Evolutionary conservation across 2,888 invertebrate species (phyloP).

Genomic region (Macaria liturata): DNA sequence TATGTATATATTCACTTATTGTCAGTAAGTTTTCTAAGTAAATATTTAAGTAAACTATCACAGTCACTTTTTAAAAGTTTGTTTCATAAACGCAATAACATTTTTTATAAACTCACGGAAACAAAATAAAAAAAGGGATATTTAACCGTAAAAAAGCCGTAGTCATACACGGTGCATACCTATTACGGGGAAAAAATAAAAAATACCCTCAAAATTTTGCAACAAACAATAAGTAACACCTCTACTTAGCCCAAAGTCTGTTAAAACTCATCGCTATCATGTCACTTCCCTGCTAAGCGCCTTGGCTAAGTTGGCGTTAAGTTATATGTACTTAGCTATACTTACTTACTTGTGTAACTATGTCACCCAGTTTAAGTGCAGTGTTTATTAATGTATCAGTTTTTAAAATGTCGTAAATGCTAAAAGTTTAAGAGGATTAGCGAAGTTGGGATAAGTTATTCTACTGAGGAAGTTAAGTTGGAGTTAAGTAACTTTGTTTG

Average conservation of each 20-base stretch:
- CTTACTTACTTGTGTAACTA: conserved; percentile 29
- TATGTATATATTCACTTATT: too few relatives aligned
- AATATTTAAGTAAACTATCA: too few relatives aligned
- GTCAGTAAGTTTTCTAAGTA: too few relatives aligned
- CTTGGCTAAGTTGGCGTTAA: conserved; percentile 20
- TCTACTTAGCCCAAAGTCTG: conserved; percentile 29
- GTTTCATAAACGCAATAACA: too few relatives aligned
- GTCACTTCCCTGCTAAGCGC: conserved; percentile 37
- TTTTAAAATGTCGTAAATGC: conserved; percentile 36
- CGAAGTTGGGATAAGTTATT: conserved; percentile 23
- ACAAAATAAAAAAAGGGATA: too few relatives aligned
- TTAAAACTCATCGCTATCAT: conserved; percentile 37
- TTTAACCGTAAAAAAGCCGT: too few relatives aligned
- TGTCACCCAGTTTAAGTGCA: conserved; percentile 38
- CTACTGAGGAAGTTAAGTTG: conserved; percentile 15
- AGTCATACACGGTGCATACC: too few relatives aligned
- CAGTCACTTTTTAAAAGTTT: too few relatives aligned
- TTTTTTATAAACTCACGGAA: too few relatives aligned
- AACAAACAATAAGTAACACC: conserved; percentile 16
- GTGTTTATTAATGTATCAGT: conserved; percentile 36
- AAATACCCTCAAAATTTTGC: conserved; percentile 1
- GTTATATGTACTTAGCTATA: conserved; percentile 14
- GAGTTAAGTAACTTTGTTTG: conserved; percentile 15
- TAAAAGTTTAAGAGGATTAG: conserved; percentile 26
- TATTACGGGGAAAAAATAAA: too few relatives aligned